phyloP scores from a whole-genome alignment of 2,888 invertebrate species.

The Bellardia bayeri region DNA sequence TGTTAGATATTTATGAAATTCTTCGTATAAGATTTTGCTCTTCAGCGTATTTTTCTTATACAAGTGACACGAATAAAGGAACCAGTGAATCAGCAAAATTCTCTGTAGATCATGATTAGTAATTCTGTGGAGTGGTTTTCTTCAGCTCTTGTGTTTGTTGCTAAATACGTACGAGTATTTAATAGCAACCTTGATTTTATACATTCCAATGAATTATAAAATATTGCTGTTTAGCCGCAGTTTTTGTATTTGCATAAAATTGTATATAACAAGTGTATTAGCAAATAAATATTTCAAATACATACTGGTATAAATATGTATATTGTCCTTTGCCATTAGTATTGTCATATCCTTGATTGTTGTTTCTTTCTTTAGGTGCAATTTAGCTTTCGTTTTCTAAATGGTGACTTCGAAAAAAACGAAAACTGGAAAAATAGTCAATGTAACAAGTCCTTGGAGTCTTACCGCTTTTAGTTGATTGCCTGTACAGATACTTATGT shows the following conservation, averaged over 20 bases:
- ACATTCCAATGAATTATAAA: conserved; percentile 25
- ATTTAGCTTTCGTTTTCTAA: conserved; percentile 7
- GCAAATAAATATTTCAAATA: conserved; percentile 3
- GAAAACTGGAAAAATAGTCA: conserved; percentile 15
- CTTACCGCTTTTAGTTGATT: conserved; percentile 55
- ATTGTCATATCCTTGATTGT: conserved; percentile 20
- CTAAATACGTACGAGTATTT: conserved; percentile 9
- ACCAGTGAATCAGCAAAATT: conserved; percentile 19
- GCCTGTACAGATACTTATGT: not conserved
- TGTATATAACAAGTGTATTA: not conserved
- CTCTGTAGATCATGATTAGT: conserved; percentile 16
- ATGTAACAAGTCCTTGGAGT: conserved; percentile 58
- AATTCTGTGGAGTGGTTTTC: not conserved
- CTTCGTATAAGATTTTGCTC: not conserved
- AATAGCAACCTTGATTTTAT: conserved; percentile 55
- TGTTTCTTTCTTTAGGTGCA: conserved; percentile 21
- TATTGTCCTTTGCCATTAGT: conserved; percentile 17
- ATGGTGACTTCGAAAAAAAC: not conserved
- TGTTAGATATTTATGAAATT: conserved; percentile 13
- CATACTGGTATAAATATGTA: not conserved
- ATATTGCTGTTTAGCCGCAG: conserved; percentile 29
- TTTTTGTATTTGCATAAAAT: conserved; percentile 29
- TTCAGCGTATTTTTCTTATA: not conserved
- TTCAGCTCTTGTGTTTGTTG: not conserved
- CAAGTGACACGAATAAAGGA: conserved; percentile 24